Base-by-base conservation (phyloP, 2,888 invertebrate genomes). In the Bombylius major region DNA sequence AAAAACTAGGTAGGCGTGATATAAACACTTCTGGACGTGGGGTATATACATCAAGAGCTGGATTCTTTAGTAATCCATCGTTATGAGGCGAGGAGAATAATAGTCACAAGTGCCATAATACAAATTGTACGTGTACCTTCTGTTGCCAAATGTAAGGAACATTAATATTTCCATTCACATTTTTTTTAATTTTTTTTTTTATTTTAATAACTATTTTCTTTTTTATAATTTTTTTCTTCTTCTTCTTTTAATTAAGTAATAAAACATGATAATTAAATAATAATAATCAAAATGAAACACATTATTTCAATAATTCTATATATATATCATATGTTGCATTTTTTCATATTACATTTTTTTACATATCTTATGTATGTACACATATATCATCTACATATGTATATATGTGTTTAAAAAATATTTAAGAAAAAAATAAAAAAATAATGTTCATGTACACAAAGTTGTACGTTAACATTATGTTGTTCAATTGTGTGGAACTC, bases 1-100 rank as follows among this genome's bases (percentile, higher is more conserved):
- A 92, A 79, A 91, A 90, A 75, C 84, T 92, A 68, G 92, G 89
- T 65, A 79, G 90, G 69, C 82, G 92, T 62, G 90, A 92, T 77
- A 77, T 81, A 65, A 77, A 75, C 66, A 78, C 76, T 58, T 45
- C 14, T 64, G 79, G 78, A 63, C 75, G 75, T 58, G 75, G 75
- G 64, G 72, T 75, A 62, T 77, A 77, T 69, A 83, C 88, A 68
- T 83, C 83, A 64, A 82, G 89, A 67, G 91, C 91, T 66, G 92
- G 91, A 70, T 89, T 89, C 78, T 92, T 91, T 81, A 90, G 90
- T 78, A 89, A 89, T 76, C 63, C 63, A 51, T 61, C 63, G 11
- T 65, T 65, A 65, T 65, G 65, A 65, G 58, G 58, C 50, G 58
- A 61, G 57, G 62, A 55, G 53, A 56, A 58, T 54, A 56, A 58